Evolutionary conservation across 2,888 invertebrate species (phyloP), one percentile per base, ranked within the genome.

Genomic region (Erannis defoliaria): DNA sequence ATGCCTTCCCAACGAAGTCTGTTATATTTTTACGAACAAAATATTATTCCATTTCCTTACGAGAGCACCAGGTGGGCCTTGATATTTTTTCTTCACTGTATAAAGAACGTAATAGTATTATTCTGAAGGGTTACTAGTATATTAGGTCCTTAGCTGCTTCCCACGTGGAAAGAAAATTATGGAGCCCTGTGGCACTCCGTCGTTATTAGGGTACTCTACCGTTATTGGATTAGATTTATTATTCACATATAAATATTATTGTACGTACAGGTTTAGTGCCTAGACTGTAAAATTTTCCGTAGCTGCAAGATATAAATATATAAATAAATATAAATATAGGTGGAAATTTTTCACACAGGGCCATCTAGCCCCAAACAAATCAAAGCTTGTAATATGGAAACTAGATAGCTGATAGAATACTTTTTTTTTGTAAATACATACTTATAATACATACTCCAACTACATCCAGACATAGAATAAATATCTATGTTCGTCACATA

Each of bases 41-140:
- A 43, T 21, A 23, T 54, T 54, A 43, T 54, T 54, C 35, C 21
- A 50, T 55, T 60, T 48, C 49, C 33, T 40, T 33, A 23, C 54
- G 26, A 43, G 35, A 38, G 10, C 43, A 37, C 42, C 60, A 55
- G 60, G 49, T 61, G 55, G 40, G 9, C 19, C 23, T 38, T 21
- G 29, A 23, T 19, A 37, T 18, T 21, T 42, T 40, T 21, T 55
- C 31, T 29, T 29, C 18, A 43, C 23, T 23, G 26, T 35, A 57
- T 35, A 59, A 38, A 42, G 14, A 40, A 40, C 8, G 46, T 33
- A 23, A 35, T 23, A 23, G 9, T 35, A 48, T 48, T 48, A 33
- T 35, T 33, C n/a, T 48, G 35, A 48, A 48, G 48, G 48, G 48
- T 48, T 48, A 23, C 23, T 23, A 23, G 21, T 12, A n/a, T 23